Conservation (phyloP, 2,888 invertebrate genomes). For the Blastobasis lacticolella region DNA sequence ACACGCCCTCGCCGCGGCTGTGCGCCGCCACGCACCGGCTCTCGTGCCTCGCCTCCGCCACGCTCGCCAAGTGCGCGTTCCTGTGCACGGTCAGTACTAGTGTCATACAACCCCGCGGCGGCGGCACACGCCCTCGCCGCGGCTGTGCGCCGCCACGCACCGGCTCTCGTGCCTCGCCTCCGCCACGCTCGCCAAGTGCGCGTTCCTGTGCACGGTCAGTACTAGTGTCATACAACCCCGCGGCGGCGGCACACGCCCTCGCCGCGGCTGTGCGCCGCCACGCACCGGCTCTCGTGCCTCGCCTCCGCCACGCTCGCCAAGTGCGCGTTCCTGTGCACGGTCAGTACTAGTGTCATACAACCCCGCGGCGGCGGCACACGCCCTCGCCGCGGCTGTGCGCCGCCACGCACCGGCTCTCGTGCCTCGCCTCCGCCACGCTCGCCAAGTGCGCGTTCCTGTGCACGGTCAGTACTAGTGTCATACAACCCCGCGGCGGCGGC, state of each 20-base stretch:
- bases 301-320: conserved; percentile 94
- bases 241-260: conserved; percentile 40
- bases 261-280: conserved; percentile 85
- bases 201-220: conserved; percentile 86
- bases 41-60: conserved; percentile 89
- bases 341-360: no score
- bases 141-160: conserved; percentile 91
- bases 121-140: conserved; percentile 41
- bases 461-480: no score
- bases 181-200: conserved; percentile 94
- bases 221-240: no score
- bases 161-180: conserved; percentile 89
- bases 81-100: conserved; percentile 80
- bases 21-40: conserved; percentile 92
- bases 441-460: conserved; percentile 97
- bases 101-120: no score
- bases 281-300: conserved; percentile 87
- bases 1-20: conserved; percentile 64
- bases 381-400: conserved; percentile 79
- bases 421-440: conserved; percentile 90
- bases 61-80: conserved; percentile 95
- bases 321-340: conserved; percentile 93
- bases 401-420: conserved; percentile 89
- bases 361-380: conserved; percentile 36
- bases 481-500: conserved; percentile 36